A percentile compares a stretch with the other conserved stretches of the same genome.
phyloP scores from a whole-genome alignment of 2,888 invertebrate species.

The Achlya flavicornis region DNA sequence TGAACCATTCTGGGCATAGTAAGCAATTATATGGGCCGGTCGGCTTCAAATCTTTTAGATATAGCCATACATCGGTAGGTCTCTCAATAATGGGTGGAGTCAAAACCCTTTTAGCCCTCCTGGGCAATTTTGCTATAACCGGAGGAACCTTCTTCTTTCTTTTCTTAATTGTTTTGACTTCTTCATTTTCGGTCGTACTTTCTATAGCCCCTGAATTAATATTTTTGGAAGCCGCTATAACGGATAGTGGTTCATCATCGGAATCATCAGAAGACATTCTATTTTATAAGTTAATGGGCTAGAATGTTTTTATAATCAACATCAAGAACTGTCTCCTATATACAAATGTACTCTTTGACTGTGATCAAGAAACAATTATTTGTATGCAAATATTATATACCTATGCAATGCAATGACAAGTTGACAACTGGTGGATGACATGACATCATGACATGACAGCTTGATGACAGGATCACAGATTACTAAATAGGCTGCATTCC shows the following conservation, averaged over 20 bases:
- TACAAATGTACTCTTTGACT: too few relatives aligned
- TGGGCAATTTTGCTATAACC: constrained; percentile 45
- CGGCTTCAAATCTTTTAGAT: constrained; percentile 75
- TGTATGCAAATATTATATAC: too few relatives aligned
- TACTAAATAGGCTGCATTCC: too few relatives aligned
- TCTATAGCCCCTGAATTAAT: constrained; percentile 40
- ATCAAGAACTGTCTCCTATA: too few relatives aligned
- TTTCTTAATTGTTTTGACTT: constrained; percentile 43
- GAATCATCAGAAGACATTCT: constrained; percentile 64
- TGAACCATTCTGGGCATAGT: constrained; percentile 77
- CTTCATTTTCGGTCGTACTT: constrained; percentile 20
- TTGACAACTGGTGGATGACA: too few relatives aligned
- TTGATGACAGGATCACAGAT: too few relatives aligned
- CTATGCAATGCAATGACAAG: too few relatives aligned
- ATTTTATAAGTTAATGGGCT: background rate
- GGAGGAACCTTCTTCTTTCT: constrained; percentile 41
- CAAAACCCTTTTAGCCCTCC: constrained; percentile 23
- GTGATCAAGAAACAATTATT: too few relatives aligned
- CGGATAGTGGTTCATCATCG: constrained; percentile 75
- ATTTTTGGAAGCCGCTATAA: constrained; percentile 66
- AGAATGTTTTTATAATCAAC: too few relatives aligned
- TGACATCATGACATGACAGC: too few relatives aligned
- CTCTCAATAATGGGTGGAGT: constrained; percentile 57
- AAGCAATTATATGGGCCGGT: constrained; percentile 77
- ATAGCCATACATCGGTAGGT: constrained; percentile 77